These are phyloP conservation scores for Synanceia verrucosa DNA, from an alignment of 2,797 vertebrate genomes.

Conservation along the genomic window DNA sequence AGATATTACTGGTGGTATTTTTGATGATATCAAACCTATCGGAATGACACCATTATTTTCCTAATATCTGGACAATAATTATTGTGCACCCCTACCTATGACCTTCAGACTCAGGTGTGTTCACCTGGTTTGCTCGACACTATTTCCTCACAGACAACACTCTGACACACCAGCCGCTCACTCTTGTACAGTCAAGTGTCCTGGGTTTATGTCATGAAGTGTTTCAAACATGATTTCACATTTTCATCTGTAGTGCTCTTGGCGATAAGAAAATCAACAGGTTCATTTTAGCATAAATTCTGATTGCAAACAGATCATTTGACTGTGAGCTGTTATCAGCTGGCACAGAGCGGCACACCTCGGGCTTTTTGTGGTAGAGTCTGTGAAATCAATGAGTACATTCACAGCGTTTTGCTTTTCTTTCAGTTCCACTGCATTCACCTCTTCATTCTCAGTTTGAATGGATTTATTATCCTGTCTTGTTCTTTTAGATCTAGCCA, in stretches of 20 bases:
- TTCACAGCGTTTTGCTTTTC: not conserved
- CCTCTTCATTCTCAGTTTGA: not conserved
- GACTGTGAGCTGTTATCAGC: not conserved
- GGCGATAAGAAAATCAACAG: not conserved
- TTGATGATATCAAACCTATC: no score
- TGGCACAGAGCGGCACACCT: constrained; percentile 6
- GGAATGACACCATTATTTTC: no score
- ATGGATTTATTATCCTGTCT: not conserved
- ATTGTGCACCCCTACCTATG: not conserved
- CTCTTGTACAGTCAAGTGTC: not conserved
- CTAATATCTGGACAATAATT: no score
- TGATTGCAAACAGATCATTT: not conserved
- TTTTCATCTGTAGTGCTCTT: no score
- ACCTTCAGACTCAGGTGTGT: no score
- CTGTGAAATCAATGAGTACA: not conserved
- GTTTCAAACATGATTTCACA: not conserved
- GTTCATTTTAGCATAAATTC: not conserved
- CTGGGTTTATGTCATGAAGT: not conserved
- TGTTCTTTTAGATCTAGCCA: not conserved
- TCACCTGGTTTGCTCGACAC: not conserved
- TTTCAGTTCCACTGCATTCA: not conserved
- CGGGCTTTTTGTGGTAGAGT: not conserved
- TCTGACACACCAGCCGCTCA: not conserved
- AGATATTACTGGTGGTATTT: no score
- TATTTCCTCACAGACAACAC: not conserved